Percentiles rank a stretch among this genome's conserved stretches.
Conservation (phyloP, 1,140 invertebrate species). For the Eupeodes corollae region DNA sequence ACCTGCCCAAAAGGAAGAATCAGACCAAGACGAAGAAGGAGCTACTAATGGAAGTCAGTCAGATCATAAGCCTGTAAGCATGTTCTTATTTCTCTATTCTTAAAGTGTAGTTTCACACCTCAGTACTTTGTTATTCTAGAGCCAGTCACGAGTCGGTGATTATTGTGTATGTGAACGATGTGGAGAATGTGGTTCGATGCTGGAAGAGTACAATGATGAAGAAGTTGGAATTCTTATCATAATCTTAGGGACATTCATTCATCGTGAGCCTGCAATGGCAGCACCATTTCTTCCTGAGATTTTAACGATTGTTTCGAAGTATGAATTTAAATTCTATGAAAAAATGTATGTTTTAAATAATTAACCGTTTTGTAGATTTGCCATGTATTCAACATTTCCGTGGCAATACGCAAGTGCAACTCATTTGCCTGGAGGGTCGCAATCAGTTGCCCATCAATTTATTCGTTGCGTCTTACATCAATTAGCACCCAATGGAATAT, state of each 20-base stretch:
- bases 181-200: constrained; percentile 66
- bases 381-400: constrained; percentile 63
- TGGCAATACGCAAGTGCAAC: constrained; percentile 86
- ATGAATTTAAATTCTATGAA: constrained; percentile 15
- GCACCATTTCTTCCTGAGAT: constrained; percentile 88
- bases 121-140: constrained; percentile 35
- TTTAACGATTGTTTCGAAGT: constrained; percentile 77
- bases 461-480: constrained; percentile 93
- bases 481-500: constrained; percentile 89
- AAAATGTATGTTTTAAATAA: not conserved
- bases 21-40: constrained; percentile 17
- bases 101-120: too few species aligned
- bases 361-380: constrained; percentile 45
- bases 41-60: not conserved
- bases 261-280: constrained; percentile 85
- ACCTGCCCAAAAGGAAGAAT: constrained; percentile 25
- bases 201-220: constrained; percentile 94
- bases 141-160: constrained; percentile 54
- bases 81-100: not conserved
- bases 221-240: constrained; percentile 91
- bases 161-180: constrained; percentile 57
- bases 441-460: constrained; percentile 93
- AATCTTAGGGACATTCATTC: constrained; percentile 88
- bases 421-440: constrained; percentile 75
- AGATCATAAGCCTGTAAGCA: not conserved